Conservation (phyloP, 2,797 vertebrate species). For the Enteromius viviparus region DNA sequence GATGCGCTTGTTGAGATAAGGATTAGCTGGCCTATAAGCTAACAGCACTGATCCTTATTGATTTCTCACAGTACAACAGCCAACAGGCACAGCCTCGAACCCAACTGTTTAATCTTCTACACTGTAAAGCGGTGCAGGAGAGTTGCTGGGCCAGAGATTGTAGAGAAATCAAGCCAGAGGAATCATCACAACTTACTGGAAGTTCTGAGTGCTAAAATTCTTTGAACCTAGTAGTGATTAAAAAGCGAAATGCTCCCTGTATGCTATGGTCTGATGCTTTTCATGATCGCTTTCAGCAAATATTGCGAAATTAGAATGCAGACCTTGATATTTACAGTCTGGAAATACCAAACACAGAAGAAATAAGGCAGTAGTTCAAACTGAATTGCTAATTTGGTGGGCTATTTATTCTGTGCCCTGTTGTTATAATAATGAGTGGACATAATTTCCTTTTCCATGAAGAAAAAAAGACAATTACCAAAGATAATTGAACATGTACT, state of each 20-base stretch:
- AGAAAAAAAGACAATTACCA: slow-evolving; percentile 13
- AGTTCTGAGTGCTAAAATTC: slow-evolving; percentile 37
- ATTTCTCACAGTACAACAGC: slow-evolving; percentile 56
- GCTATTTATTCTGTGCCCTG: background rate
- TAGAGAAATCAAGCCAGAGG: slow-evolving; percentile 35
- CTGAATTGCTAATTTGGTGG: background rate
- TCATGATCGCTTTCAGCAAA: background rate
- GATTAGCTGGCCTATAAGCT: slow-evolving; percentile 62
- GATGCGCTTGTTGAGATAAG: slow-evolving; percentile 59
- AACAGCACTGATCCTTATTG: slow-evolving; percentile 62
- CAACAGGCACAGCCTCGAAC: slow-evolving; percentile 54
- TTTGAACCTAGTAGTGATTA: slow-evolving; percentile 37
- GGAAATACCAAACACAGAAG: background rate
- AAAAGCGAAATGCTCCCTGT: background rate
- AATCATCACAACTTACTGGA: slow-evolving; percentile 34
- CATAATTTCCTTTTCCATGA: background rate
- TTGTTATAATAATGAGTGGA: background rate
- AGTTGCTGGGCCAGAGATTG: slow-evolving; percentile 16
- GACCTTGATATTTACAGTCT: slow-evolving; percentile 3
- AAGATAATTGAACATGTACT: slow-evolving; percentile 37
- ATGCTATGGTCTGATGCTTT: slow-evolving; percentile 23
- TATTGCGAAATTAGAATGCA: background rate
- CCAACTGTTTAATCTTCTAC: slow-evolving; percentile 53
- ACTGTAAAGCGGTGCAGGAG: slow-evolving; percentile 38
- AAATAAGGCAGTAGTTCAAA: background rate